Evolutionary conservation across 2,888 invertebrate species (phyloP), one percentile per base, ranked within the genome.

Genomic region (Galerucella nymphaeae): DNA sequence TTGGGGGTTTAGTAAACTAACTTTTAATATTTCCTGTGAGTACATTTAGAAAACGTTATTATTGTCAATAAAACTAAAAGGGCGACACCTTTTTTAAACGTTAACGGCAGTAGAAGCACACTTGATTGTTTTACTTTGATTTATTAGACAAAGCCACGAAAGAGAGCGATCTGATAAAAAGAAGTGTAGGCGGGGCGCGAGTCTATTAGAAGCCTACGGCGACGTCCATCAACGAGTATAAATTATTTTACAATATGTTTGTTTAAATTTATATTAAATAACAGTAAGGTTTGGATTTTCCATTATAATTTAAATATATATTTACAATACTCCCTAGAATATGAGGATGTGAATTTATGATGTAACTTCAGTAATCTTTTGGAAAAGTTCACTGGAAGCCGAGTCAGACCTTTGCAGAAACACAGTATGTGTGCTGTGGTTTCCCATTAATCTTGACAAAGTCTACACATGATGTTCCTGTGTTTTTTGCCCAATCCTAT

Each of bases 81-180:
- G 71, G 74, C 69, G 68, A 68, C 76, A 76, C 72, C 76, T 73
- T 66, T 75, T 73, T 23, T 74, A 76, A 70, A 66, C 71, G 66
- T 71, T 77, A 77, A 77, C 76, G 73, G 70, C 67, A 63, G 71
- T 66, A 23, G 75, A 72, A 72, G 72, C 69, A 61, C 71, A 71
- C 66, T 76, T 73, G 71, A 76, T 76, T 71, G 72, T 73, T 63
- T 69, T 67, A 75, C 75, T 74, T 74, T 79, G 79, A 80, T 80
- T 80, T 79, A 80, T 77, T 73, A 68, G 72, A 68, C 70, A 68
- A 66, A 74, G 69, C 74, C 78, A 77, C 76, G 77, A 61, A 53
- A 76, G 73, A 76, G 73, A 74, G 72, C 76, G 73, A 79, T 79
- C 77, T 76, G 78, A 79, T 78, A 77, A 77, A 23, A 71, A 73